A percentile compares a stretch with the other conserved stretches of the same genome.
These are phyloP conservation scores for Bugulina stolonifera DNA, from an alignment of 2,888 invertebrate genomes.

Conservation along the genomic window DNA sequence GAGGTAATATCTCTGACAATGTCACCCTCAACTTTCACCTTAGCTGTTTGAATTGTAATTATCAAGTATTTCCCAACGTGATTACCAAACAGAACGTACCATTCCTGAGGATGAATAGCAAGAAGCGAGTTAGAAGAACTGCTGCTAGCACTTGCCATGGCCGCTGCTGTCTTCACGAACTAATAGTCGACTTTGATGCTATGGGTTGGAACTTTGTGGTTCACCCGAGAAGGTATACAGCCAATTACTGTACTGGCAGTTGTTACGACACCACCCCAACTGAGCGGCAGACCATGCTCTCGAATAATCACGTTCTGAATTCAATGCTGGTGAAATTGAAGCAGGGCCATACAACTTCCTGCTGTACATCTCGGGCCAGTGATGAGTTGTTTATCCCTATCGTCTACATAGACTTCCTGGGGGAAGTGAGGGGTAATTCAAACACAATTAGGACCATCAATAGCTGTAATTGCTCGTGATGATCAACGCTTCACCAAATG, in stretches of 20 bases:
- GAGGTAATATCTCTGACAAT: neutral
- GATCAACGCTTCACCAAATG: neutral
- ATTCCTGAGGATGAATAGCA: neutral
- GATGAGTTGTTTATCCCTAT: neutral
- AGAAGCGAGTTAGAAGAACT: neutral
- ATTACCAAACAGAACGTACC: constrained; percentile 20
- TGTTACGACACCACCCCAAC: constrained; percentile 60
- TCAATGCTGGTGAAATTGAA: neutral
- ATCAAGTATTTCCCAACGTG: neutral
- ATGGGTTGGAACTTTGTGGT: constrained; percentile 98
- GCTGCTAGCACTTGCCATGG: constrained; percentile 57
- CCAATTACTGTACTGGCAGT: constrained; percentile 91
- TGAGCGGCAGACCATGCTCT: neutral
- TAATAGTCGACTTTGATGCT: constrained; percentile 85
- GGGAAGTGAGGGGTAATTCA: neutral
- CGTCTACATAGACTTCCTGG: neutral
- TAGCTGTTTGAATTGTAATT: constrained; percentile 11
- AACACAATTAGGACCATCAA: constrained; percentile 5
- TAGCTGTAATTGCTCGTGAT: neutral
- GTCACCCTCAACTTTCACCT: constrained; percentile 8
- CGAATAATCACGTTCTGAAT: neutral
- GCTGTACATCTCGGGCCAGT: neutral
- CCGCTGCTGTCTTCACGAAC: constrained; percentile 87
- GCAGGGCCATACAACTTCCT: neutral
- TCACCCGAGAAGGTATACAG: constrained; percentile 87